phyloP scores from a whole-genome alignment of 2,797 vertebrate species.

The Coregonus sp. region DNA sequence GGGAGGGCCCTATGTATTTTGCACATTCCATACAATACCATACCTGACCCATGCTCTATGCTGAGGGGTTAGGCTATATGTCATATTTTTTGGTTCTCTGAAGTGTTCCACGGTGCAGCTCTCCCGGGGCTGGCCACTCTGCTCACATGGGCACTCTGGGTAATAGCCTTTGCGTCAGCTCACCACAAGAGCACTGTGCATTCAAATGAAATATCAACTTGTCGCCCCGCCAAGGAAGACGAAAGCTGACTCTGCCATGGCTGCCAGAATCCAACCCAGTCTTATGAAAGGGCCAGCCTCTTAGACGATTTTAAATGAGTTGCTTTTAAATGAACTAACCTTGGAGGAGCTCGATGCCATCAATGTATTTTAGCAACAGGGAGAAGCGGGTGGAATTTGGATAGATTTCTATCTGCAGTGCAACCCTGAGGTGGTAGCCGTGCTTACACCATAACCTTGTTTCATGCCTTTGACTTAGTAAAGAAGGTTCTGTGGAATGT shows the following conservation, averaged over 20 bases:
- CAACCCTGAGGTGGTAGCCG: slow-evolving; percentile 2
- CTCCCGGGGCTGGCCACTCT: slow-evolving; percentile 27
- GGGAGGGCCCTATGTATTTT: not conserved
- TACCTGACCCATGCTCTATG: slow-evolving; percentile 8
- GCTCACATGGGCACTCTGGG: slow-evolving; percentile 69
- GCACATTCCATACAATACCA: not conserved
- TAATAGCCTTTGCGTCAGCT: slow-evolving; percentile 75
- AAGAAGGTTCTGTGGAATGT: not conserved
- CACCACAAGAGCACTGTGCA: slow-evolving; percentile 53
- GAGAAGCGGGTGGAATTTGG: not conserved
- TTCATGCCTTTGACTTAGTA: not conserved
- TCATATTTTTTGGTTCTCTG: slow-evolving; percentile 45
- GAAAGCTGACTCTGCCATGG: slow-evolving; percentile 61
- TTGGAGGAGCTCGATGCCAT: slow-evolving; percentile 12
- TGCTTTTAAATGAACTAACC: slow-evolving; percentile 44
- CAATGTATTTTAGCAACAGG: not conserved
- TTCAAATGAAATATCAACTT: slow-evolving; percentile 80
- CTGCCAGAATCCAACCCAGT: slow-evolving; percentile 58
- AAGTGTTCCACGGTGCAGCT: slow-evolving; percentile 43
- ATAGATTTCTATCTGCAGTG: slow-evolving; percentile 1
- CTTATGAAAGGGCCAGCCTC: slow-evolving; percentile 32
- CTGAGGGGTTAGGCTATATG: slow-evolving; percentile 46
- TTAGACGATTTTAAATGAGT: slow-evolving; percentile 60
- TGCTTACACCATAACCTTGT: not conserved
- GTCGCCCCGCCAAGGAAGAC: slow-evolving; percentile 68